Base-by-base conservation (phyloP, 2,797 vertebrate genomes). In the Sebastes reedi region DNA sequence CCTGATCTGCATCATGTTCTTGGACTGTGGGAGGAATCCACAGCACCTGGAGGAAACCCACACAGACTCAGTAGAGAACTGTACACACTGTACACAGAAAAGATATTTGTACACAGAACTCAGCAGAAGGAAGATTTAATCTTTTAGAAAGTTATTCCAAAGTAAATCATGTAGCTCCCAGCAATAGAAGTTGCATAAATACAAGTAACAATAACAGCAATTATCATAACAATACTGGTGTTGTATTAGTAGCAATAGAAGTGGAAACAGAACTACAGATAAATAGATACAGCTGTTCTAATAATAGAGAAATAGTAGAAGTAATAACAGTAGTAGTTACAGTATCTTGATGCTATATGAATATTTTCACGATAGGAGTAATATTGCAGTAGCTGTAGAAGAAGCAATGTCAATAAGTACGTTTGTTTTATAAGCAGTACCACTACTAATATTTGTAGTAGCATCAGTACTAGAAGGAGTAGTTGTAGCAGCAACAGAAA, bases 1-100 rank as follows among this genome's bases (percentile, higher is more conserved):
- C 16, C 77, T 82, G 71, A 75, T 27, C 67, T 55, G 71, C 42
- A 30, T 75, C 8, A 52, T 52, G 50, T 64, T 59, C 24, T 42
- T 75, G 30, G 55, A 59, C 65, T 69, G 61, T 76, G 56, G 66
- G 65, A 67, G 77, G 72, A 67, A 79, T 70, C 24, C 27, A 60
- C 58, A 78, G 67, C 66, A 80, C 66, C 70, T 75, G 70, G 8
- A 80, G 54, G 65, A 77, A 77, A 77, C 62, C 58, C 46, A 71
- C 72, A 46, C 67, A 67, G 18, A 22, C 60, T 56, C 54, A n/a
- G 52, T 29, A 25, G 29, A 82, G 69, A 74, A 71, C n/a, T 50
- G 58, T 42, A 24, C 46, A 61, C 46, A 60, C 39, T 34, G 25
- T 64, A n/a, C 66, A 42, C 16, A 13, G 24, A 56, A 54, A 36